These are phyloP conservation scores for Hyposmocoma kahamanoa DNA, from an alignment of 1,140 invertebrate genomes.

Conservation along the genomic window DNA sequence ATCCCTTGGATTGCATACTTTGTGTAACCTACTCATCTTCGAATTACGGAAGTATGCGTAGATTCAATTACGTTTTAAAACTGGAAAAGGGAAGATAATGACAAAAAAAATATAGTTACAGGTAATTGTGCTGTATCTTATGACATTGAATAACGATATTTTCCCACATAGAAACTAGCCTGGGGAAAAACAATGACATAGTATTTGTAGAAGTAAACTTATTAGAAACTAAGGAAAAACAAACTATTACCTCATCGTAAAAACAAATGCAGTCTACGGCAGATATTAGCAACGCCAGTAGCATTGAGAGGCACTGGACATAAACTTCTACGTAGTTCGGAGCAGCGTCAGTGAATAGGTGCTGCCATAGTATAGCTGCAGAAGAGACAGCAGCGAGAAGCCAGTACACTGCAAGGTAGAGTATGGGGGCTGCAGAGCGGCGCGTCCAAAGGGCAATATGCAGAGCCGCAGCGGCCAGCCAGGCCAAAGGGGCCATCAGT, in stretches of 20 bases:
- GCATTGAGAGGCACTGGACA: conserved; percentile 32
- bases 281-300: conserved; percentile 36
- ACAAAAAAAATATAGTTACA: too few relatives aligned
- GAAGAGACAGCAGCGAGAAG: conserved; percentile 35
- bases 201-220: too few relatives aligned
- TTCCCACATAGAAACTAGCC: too few relatives aligned
- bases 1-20: too few relatives aligned
- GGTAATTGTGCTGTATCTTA: too few relatives aligned
- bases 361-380: conserved; percentile 35
- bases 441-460: conserved; percentile 52
- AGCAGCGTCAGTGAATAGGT: conserved; percentile 17
- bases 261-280: conserved; percentile 55
- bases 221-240: too few relatives aligned
- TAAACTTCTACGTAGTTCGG: conserved; percentile 36
- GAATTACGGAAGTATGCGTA: too few relatives aligned
- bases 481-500: conserved; percentile 41
- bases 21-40: too few relatives aligned
- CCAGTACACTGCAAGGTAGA: conserved; percentile 59
- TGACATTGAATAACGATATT: too few relatives aligned
- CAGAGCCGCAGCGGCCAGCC: conserved; percentile 48
- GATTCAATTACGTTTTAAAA: too few relatives aligned
- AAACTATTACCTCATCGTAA: conserved; percentile 62
- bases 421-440: conserved; percentile 37
- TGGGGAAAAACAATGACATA: too few relatives aligned
- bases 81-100: too few relatives aligned